These are phyloP conservation scores for Halesus radiatus DNA, from an alignment of 1,140 invertebrate genomes.

Conservation along the genomic window DNA sequence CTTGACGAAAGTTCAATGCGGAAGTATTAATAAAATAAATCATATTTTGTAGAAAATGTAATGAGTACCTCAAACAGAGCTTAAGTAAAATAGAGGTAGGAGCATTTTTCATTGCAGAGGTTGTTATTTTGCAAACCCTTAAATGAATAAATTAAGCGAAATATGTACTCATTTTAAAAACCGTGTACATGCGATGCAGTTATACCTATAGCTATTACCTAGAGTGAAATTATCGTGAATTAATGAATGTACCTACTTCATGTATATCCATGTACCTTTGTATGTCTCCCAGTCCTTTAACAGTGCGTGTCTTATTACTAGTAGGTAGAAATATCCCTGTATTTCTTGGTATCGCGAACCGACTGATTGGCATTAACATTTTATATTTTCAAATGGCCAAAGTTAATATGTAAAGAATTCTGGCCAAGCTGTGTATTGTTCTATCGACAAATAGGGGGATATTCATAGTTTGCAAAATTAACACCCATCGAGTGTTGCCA, in stretches of 20 bases:
- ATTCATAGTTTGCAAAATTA: slow-evolving; percentile 12
- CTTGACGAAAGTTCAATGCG: neutral
- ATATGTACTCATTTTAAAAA: slow-evolving; percentile 11
- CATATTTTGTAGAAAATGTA: too few relatives aligned
- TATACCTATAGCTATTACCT: neutral
- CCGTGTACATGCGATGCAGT: neutral
- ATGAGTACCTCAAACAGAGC: too few relatives aligned
- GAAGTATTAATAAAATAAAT: neutral
- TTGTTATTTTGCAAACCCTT: neutral
- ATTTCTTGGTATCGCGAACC: neutral
- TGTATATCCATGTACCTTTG: slow-evolving; percentile 21
- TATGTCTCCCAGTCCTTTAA: slow-evolving; percentile 10
- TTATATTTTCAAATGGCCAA: neutral
- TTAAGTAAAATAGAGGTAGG: too few relatives aligned
- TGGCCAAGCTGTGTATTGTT: neutral
- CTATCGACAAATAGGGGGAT: neutral
- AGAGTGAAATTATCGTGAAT: neutral
- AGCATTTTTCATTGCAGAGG: neutral
- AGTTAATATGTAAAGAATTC: too few relatives aligned
- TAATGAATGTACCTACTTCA: neutral
- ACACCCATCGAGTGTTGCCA: neutral
- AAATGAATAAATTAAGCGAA: neutral
- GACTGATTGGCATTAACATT: slow-evolving; percentile 19
- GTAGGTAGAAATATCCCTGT: slow-evolving; percentile 24
- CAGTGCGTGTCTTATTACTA: slow-evolving; percentile 31